Evolutionary conservation across 2,113 vertebrate species (phyloP).

Genomic region (Malaclemys terrapin): DNA sequence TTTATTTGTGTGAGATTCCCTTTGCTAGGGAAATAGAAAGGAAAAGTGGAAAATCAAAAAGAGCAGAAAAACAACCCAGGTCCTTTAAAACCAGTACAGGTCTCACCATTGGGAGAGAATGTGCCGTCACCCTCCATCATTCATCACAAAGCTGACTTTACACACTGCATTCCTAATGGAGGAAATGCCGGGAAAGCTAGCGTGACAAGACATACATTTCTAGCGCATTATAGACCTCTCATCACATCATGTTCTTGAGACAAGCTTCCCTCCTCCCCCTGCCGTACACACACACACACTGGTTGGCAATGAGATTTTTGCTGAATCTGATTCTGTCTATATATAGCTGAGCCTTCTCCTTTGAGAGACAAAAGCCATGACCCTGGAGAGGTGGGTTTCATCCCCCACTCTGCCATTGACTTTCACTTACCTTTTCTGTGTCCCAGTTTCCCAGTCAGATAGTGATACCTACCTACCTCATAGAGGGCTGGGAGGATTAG

Average conservation of each 20-base stretch:
- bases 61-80: not conserved
- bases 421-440: not conserved
- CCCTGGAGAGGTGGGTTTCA: not conserved
- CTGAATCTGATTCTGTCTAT: not conserved
- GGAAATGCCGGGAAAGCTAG: constrained; percentile 2
- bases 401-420: not conserved
- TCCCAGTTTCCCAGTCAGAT: not conserved
- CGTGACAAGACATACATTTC: not conserved
- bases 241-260: not conserved
- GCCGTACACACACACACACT: not conserved
- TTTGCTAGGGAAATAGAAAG: not conserved
- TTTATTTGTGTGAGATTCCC: constrained; percentile 43
- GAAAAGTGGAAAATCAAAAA: not conserved
- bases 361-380: not conserved
- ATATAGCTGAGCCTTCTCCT: not conserved
- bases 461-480: not conserved
- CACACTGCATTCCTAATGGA: not conserved
- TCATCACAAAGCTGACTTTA: not conserved
- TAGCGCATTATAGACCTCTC: not conserved
- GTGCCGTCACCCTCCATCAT: not conserved
- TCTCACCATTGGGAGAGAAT: not conserved
- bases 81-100: not conserved
- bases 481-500: not conserved
- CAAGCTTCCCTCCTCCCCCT: not conserved
- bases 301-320: not conserved